Evolutionary conservation across 2,113 vertebrate genomes (phyloP).

Genomic region (Lepus europaeus): DNA sequence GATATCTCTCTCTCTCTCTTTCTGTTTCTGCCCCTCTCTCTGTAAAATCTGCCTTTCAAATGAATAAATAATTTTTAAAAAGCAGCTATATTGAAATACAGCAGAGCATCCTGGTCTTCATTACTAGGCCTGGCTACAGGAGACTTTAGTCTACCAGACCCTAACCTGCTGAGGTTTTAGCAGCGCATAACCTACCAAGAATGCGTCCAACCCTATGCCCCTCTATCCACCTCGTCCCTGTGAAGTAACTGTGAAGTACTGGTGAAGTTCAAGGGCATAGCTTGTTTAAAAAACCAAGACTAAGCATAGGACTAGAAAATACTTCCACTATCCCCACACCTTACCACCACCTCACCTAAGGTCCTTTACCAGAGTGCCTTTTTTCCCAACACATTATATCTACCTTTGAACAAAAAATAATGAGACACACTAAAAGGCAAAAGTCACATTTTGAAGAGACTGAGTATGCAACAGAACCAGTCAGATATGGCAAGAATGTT

Average conservation of each 20-base stretch:
- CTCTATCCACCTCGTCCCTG: not conserved
- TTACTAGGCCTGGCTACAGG: not conserved
- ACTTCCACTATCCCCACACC: not conserved
- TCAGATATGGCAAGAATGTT: not conserved
- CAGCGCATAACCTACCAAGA: not conserved
- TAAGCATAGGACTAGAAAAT: not conserved
- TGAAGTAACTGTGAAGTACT: not conserved
- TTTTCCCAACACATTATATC: not conserved
- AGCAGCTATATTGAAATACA: not conserved
- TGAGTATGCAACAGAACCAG: not conserved
- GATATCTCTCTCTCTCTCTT: too few relatives aligned
- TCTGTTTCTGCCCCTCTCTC: too few relatives aligned
- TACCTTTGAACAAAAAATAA: not conserved
- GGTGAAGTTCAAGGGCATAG: not conserved
- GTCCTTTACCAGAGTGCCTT: not conserved
- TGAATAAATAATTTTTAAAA: too few relatives aligned
- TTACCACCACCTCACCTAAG: not conserved
- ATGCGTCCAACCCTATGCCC: not conserved
- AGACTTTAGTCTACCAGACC: not conserved
- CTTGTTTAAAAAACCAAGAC: not conserved
- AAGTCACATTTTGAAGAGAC: not conserved
- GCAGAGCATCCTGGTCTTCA: not conserved
- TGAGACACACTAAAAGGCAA: not conserved
- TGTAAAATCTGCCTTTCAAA: too few relatives aligned
- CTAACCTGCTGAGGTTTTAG: not conserved